Conservation (phyloP, 2,888 invertebrate genomes). For the Lepidocyrtoides sp. region DNA sequence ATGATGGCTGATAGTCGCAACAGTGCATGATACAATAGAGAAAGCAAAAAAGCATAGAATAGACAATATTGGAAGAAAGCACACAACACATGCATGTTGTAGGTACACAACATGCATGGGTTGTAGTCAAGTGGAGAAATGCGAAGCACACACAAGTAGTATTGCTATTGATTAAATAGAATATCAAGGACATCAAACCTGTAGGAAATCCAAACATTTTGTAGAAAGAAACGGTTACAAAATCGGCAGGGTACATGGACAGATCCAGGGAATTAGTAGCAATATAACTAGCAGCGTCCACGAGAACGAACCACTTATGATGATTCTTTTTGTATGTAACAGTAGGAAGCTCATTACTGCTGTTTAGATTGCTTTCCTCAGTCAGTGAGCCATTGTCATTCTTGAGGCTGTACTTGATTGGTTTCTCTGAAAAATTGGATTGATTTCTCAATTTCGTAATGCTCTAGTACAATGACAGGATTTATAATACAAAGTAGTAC, state of each 20-base stretch:
- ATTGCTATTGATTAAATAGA: conserved; percentile 47
- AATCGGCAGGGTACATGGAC: conserved; percentile 92
- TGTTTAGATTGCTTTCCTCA: conserved; percentile 24
- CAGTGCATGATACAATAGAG: too few species aligned
- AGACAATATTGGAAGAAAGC: too few species aligned
- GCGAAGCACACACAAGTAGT: not conserved
- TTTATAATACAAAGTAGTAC: too few species aligned
- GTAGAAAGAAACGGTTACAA: conserved; percentile 97
- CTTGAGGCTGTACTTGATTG: conserved; percentile 4
- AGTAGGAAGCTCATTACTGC: not conserved
- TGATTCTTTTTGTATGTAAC: conserved; percentile 36
- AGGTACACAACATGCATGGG: too few species aligned
- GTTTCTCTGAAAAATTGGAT: conserved; percentile 63
- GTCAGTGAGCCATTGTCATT: not conserved
- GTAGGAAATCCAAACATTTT: conserved; percentile 99
- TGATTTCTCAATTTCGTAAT: conserved; percentile 3
- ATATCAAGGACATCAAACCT: conserved; percentile 87
- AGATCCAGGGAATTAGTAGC: conserved; percentile 93
- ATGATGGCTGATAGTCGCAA: too few species aligned
- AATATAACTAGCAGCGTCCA: conserved; percentile 95
- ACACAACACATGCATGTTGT: too few species aligned
- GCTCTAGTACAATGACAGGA: not conserved
- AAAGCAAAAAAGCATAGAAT: too few species aligned
- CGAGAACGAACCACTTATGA: conserved; percentile 90
- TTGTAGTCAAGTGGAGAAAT: too few species aligned